Conservation (phyloP, 2,888 invertebrate genomes). For the Pilophorus perplexus region DNA sequence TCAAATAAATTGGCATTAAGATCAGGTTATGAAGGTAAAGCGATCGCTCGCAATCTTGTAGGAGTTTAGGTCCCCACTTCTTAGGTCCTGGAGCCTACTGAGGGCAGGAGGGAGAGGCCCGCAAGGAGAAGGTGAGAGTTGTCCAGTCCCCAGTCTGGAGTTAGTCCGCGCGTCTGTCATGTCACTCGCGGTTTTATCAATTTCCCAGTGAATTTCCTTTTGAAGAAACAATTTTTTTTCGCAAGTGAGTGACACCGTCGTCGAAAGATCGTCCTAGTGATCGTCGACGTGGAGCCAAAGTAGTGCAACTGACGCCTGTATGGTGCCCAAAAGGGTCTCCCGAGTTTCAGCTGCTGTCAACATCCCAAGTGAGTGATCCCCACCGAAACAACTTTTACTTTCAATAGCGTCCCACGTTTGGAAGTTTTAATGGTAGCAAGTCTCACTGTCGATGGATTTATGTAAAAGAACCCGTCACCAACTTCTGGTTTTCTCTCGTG, state of each 20-base stretch:
- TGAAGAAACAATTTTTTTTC: slow-evolving; percentile 4
- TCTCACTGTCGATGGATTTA: too few relatives aligned
- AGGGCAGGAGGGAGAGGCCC: slow-evolving; percentile 21
- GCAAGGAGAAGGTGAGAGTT: slow-evolving; percentile 35
- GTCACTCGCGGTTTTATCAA: slow-evolving; percentile 18
- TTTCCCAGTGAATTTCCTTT: neutral
- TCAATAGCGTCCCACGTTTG: too few relatives aligned
- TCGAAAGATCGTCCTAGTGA: neutral
- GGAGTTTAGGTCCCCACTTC: slow-evolving; percentile 3
- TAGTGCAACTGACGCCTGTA: slow-evolving; percentile 30
- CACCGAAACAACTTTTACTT: neutral
- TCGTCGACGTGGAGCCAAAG: neutral
- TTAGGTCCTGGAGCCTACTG: slow-evolving; percentile 10
- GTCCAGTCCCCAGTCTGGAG: slow-evolving; percentile 32
- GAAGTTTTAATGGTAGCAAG: too few relatives aligned
- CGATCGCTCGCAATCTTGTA: slow-evolving; percentile 19
- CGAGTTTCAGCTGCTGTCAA: slow-evolving; percentile 29
- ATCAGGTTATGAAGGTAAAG: slow-evolving; percentile 21
- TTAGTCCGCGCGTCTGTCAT: slow-evolving; percentile 14
- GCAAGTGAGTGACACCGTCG: neutral
- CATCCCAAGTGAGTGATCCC: slow-evolving; percentile 26
- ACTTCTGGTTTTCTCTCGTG: slow-evolving; percentile 18
- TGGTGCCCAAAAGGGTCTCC: slow-evolving; percentile 30
- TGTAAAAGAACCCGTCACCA: neutral
- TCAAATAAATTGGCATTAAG: too few relatives aligned